Conservation (phyloP, 1,140 invertebrate species). For the Procambarus virginalis region DNA sequence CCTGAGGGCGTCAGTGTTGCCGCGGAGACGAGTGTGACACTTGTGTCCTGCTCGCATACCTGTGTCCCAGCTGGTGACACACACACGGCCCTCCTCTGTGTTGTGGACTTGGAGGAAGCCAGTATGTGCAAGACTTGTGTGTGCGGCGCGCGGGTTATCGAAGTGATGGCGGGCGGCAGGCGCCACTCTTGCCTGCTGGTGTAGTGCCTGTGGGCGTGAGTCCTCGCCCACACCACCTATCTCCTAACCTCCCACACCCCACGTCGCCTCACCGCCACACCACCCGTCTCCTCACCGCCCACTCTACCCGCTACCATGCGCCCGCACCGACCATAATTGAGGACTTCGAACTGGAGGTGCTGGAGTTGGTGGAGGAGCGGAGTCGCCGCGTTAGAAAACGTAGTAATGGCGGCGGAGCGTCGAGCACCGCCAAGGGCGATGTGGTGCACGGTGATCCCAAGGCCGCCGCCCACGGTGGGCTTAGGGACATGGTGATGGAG, state of each 20-base stretch:
- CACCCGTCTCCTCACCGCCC: not conserved
- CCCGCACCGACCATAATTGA: conserved; percentile 17
- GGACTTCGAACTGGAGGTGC: conserved; percentile 28
- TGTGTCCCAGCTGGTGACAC: too few relatives aligned
- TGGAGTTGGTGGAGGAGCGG: conserved; percentile 20
- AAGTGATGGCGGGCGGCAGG: not conserved
- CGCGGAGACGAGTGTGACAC: not conserved
- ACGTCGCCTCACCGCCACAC: not conserved
- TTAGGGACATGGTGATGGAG: conserved; percentile 15
- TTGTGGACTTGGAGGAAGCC: not conserved
- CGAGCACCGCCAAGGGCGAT: not conserved
- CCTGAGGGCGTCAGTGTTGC: too few relatives aligned
- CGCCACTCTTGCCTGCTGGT: not conserved
- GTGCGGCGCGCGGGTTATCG: not conserved
- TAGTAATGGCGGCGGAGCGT: not conserved
- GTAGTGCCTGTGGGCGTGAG: not conserved
- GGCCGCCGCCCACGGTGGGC: not conserved
- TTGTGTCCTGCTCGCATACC: not conserved
- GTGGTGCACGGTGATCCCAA: not conserved
- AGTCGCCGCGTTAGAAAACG: not conserved
- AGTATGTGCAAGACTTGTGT: not conserved
- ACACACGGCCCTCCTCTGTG: too few relatives aligned
- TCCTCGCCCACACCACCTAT: not conserved
- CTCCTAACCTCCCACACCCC: not conserved
- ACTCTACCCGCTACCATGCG: not conserved